These are phyloP conservation scores for Holcopasites calliopsidis DNA, from an alignment of 1,140 invertebrate genomes.

Conservation along the genomic window DNA sequence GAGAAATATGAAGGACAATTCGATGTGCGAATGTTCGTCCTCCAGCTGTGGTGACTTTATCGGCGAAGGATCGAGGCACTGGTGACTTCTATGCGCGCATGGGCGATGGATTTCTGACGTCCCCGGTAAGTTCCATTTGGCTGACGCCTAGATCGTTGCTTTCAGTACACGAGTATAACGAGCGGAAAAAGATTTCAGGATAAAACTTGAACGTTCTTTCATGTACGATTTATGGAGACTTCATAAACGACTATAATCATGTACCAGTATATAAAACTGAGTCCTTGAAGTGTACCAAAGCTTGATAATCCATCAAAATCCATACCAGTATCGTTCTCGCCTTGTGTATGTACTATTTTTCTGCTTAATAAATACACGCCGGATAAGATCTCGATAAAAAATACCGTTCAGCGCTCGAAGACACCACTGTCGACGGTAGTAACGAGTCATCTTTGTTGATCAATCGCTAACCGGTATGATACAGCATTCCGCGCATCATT, in stretches of 20 bases:
- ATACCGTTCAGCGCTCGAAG: not conserved
- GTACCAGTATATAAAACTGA: not conserved
- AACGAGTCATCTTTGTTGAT: slow-evolving; percentile 49
- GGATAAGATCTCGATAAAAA: slow-evolving; percentile 35
- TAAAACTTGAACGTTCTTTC: too few species aligned
- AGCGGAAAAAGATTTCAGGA: too few species aligned
- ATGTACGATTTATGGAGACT: not conserved
- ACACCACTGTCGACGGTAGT: slow-evolving; percentile 34
- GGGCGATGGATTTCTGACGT: slow-evolving; percentile 21
- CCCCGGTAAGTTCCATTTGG: slow-evolving; percentile 50
- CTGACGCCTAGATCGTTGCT: too few species aligned
- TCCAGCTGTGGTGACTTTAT: slow-evolving; percentile 18
- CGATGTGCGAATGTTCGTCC: not conserved
- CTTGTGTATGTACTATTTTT: not conserved
- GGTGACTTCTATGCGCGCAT: slow-evolving; percentile 46
- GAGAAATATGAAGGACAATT: not conserved
- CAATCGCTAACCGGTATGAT: slow-evolving; percentile 42
- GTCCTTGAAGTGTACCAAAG: not conserved
- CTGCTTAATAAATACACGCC: slow-evolving; percentile 11
- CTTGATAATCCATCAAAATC: not conserved
- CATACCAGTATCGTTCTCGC: not conserved
- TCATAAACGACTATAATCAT: not conserved
- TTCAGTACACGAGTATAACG: too few species aligned
- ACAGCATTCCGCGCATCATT: slow-evolving; percentile 30
- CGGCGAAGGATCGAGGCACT: not conserved